Evolutionary conservation across 2,888 invertebrate genomes (phyloP).

Genomic region (Esperia sulphurella): DNA sequence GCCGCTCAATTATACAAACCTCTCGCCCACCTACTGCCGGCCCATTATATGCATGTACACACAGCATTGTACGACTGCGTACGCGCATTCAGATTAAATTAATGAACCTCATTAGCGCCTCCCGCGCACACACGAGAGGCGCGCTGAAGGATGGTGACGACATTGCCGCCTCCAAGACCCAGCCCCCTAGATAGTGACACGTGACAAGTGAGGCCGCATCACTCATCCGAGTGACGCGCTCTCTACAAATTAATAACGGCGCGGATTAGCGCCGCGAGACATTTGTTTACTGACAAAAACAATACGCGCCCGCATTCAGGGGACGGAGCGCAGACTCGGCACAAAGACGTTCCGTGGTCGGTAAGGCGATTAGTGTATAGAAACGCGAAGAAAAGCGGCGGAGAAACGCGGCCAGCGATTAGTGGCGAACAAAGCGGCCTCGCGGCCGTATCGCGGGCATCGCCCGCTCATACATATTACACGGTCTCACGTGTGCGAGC

Average conservation of each 20-base stretch:
- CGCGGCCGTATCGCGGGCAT: conserved; percentile 11
- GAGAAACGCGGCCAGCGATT: background rate
- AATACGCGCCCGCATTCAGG: conserved; percentile 2
- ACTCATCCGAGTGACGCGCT: conserved; percentile 18
- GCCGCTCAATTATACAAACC: background rate
- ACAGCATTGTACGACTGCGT: background rate
- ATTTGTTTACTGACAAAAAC: conserved; percentile 6
- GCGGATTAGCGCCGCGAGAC: conserved; percentile 19
- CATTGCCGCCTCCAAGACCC: background rate
- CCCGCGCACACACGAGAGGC: background rate
- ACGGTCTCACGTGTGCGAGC: conserved; percentile 10
- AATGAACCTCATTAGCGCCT: background rate
- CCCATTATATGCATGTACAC: background rate
- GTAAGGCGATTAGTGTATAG: conserved; percentile 7
- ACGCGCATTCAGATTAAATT: background rate
- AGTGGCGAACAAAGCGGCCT: background rate
- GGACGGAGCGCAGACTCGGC: background rate
- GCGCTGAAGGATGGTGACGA: too few relatives aligned
- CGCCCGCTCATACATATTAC: conserved; percentile 24
- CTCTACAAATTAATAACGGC: conserved; percentile 18
- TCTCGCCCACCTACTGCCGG: background rate
- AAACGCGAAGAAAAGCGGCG: conserved; percentile 2
- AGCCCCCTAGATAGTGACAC: conserved; percentile 10
- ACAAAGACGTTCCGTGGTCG: conserved; percentile 2
- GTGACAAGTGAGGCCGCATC: conserved; percentile 26